Evolutionary conservation across 2,888 invertebrate genomes (phyloP), one percentile per base, ranked within the genome.

Genomic region (Biston betularia): DNA sequence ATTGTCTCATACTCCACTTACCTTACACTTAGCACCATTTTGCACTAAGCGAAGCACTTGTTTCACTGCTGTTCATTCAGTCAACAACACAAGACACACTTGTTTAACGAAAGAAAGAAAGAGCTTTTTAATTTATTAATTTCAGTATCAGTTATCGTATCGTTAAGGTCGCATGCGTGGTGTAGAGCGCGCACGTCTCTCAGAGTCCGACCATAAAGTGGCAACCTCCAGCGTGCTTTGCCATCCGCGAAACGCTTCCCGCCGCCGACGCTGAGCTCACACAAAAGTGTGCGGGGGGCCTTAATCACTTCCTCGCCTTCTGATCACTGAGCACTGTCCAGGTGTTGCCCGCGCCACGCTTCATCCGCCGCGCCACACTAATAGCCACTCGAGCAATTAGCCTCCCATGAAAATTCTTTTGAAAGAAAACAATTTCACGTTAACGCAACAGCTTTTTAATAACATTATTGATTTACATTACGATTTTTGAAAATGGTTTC

Each of bases 1-100:
- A 70, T 66, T 67, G 68, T 72, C 74, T 75, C 76, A 74, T 80
- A 85, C 78, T 79, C 80, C 81, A 88, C 90, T 91, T 85, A 93
- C 93, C 89, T 91, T 77, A 85, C 70, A 85, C 79, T 89, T 78
- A 88, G 79, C 86, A 89, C 84, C 93, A 93, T 93, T 89, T 89
- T 93, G 83, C 85, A 88, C 72, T 70, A 72, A 73, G 71, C 72
- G 74, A 72, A 68, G 66, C 79, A 81, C 70, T 67, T 48, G 46
- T 52, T 72, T 65, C 78, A 81, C 82, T 76, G 74, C 68, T 58
- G 80, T 79, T 77, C 72, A 81, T 79, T 74, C 75, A 69, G 77
- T 71, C 54, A 69, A 69, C 73, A 75, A 79, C 83, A 78, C 77
- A 74, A 45, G 48, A 63, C 46, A 68, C 74, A 70, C 60, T 63